phyloP scores from a whole-genome alignment of 2,888 invertebrate genomes.

The Sialis lutaria region DNA sequence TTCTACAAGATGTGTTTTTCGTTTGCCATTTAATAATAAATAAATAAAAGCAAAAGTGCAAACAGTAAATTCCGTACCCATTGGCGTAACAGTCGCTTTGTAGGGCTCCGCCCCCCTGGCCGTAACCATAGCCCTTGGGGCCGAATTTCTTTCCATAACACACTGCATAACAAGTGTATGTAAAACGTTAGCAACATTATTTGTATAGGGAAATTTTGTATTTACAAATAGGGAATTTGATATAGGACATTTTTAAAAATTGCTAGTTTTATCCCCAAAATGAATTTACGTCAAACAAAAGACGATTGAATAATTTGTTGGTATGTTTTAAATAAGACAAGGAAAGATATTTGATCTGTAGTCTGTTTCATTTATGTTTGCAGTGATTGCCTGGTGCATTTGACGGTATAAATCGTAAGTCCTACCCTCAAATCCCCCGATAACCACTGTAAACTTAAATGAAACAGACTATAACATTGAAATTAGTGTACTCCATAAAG shows the following conservation, averaged over 20 bases:
- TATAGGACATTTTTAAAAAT: not conserved
- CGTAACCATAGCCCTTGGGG: slow-evolving; percentile 94
- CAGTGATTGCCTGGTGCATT: no score
- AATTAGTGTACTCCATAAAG: no score
- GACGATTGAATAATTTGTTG: no score
- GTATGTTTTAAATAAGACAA: not conserved
- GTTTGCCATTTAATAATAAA: not conserved
- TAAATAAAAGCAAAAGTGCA: not conserved
- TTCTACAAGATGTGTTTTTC: not conserved
- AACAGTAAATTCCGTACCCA: slow-evolving; percentile 40
- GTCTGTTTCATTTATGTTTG: no score
- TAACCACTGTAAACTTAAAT: no score
- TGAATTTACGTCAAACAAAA: no score
- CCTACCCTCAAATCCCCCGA: no score
- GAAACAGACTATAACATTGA: no score
- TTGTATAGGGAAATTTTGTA: no score
- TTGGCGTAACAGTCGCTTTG: slow-evolving; percentile 76
- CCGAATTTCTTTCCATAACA: slow-evolving; percentile 97
- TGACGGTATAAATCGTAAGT: no score
- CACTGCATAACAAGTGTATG: slow-evolving; percentile 32
- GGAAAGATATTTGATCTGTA: not conserved
- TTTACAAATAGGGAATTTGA: not conserved
- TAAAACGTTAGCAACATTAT: no score
- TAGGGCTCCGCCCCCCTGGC: slow-evolving; percentile 87
- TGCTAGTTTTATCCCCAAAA: not conserved